phyloP scores from a whole-genome alignment of 2,888 invertebrate genomes.

The Chrysina gloriosa region DNA sequence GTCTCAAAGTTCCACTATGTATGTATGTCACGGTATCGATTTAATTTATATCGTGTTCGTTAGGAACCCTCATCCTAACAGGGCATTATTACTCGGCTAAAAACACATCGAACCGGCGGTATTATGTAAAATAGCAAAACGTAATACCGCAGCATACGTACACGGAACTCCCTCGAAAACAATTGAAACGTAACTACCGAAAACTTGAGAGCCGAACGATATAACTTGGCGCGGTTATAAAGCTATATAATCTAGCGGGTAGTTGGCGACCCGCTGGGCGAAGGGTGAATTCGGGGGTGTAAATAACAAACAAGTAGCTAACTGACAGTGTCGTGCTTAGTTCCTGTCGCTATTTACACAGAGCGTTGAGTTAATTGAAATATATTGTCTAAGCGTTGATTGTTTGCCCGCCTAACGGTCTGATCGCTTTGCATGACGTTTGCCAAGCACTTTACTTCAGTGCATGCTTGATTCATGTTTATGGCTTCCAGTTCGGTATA shows the following conservation, averaged over 20 bases:
- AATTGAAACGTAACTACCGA: constrained; percentile 54
- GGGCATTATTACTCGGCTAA: not conserved
- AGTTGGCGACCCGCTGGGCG: constrained; percentile 54
- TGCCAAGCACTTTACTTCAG: constrained; percentile 51
- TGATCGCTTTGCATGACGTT: constrained; percentile 54
- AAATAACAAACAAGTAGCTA: constrained; percentile 65
- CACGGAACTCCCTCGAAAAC: constrained; percentile 49
- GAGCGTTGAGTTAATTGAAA: constrained; percentile 62
- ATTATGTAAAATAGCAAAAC: constrained; percentile 30
- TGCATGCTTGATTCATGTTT: constrained; percentile 56
- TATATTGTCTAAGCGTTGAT: constrained; percentile 63
- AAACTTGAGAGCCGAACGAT: constrained; percentile 49
- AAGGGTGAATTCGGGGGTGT: constrained; percentile 55
- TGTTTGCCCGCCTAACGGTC: constrained; percentile 56
- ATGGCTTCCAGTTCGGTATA: constrained; percentile 50
- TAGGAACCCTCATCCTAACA: not conserved
- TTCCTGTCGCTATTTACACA: constrained; percentile 58
- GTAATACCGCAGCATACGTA: constrained; percentile 40
- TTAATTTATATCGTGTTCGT: not conserved
- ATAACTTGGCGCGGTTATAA: constrained; percentile 51
- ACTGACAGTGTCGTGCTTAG: constrained; percentile 60
- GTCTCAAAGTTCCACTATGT: no score
- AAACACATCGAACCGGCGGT: constrained; percentile 4
- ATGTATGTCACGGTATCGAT: not conserved
- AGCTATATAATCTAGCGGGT: constrained; percentile 56